Evolutionary conservation across 2,888 invertebrate genomes (phyloP), one percentile per base, ranked within the genome.

Genomic region (Mesorhabditis spiculigera): DNA sequence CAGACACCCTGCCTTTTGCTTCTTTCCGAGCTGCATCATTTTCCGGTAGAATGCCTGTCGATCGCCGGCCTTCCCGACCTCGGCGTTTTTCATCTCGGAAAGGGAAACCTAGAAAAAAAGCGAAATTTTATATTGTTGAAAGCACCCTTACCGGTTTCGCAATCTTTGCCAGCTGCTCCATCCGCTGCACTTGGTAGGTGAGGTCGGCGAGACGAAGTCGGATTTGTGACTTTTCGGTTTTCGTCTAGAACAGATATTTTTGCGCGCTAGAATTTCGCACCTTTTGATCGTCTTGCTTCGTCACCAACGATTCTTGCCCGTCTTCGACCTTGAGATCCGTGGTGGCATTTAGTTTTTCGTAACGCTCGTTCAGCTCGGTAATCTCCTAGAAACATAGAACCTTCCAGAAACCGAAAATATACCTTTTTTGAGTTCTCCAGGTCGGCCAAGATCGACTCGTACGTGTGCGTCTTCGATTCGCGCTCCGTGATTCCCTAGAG

Each of bases 161-260:
- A 16, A 82, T 78, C 71, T 80, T 80, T 43, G 73, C 75, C 68
- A 82, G 68, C 63, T 80, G 78, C 45, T 76, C 74, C 64, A 85
- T 71, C 42, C 76, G 75, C 64, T 76, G 75, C 4, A 68, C 68
- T 66, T 81, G 80, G 61, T 77, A 76, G 4, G 74, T 13, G 58
- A 50, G 8, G 8, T 76, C 63, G 78, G 74, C 4, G 75, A 70
- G 6, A 78, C 77, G 45, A 82, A 66, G 41, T n/a, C 58, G n/a
- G n/a, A 50, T 50, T 50, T 50, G 58, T 10, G 58, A 50, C 8
- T 50, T 79, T 42, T 78, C 76, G 63, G 75, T 74, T 74, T 80
- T 81, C 6, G 76, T 76, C 80, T 81, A 75, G 66, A 78, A 71
- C 28, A 28, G 28, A 28, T 28, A 28, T 28, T 28, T 28, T 28